Base-by-base conservation (phyloP, 2,113 vertebrate genomes). In the Hyla sarda region DNA sequence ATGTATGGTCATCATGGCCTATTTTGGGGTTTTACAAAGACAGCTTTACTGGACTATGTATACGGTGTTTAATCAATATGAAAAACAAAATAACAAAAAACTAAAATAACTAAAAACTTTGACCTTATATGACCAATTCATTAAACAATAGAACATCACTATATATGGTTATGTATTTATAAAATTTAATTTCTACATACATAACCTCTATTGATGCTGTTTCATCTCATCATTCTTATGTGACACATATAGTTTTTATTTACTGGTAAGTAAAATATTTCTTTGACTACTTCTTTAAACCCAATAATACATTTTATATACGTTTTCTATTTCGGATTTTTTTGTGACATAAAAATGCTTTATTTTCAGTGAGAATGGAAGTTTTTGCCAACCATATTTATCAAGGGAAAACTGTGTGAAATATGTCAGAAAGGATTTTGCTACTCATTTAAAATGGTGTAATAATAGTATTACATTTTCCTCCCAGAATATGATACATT, bases 351-450 rank as follows among this genome's bases (percentile, higher is more conserved):
- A 41, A 21, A 54, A 16, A 54, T 32, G 17, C 28, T 54, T 50
- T 54, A 54, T 77, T 77, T 77, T 77, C 28, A 32, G 48, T 30
- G 25, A 77, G 50, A 77, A 77, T 77, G 28, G 30, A 50, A 77
- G 48, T 56, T 54, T 77, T 48, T 34, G 16, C 75, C 75, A 77
- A 77, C 25, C 48, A 54, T 32, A 77, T 77, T 77, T 54, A 54
- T 77, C 75, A 77, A 77, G 48, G 75, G 75, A 77, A 77, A 77
- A 77, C 75, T 77, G 75, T 77, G 75, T 54, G 75, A 77, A 77
- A 77, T 77, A 54, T 77, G 75, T 77, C 75, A 77, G 48, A 77
- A 77, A 77, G 48, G 50, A 77, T 77, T 71, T 56, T 77, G 50
- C 48, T 77, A 54, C 75, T 77, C 75, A 77, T 77, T 77, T 77